phyloP scores from a whole-genome alignment of 1,140 invertebrate genomes.

The Panagrolaimus sp. region DNA sequence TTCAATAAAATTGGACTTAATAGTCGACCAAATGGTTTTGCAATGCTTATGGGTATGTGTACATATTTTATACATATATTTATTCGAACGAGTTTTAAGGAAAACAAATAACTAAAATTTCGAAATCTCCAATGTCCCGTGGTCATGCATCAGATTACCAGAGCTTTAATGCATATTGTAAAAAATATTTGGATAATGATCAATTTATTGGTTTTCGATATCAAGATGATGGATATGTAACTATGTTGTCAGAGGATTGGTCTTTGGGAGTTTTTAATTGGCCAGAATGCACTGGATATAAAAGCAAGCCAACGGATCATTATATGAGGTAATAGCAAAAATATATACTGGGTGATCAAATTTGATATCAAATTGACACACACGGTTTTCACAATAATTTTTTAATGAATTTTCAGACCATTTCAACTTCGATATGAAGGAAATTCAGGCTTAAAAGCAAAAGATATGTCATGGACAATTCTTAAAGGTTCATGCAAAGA shows the following conservation, averaged over 20 bases:
- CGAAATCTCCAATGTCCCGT: constrained; percentile 5
- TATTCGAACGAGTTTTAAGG: constrained; percentile 3
- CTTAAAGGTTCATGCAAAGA: constrained; percentile 14
- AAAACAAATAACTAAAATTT: constrained; percentile 8
- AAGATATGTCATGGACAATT: neutral
- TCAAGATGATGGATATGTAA: constrained; percentile 16
- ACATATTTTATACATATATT: neutral
- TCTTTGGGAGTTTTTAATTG: constrained; percentile 28
- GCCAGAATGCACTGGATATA: constrained; percentile 26
- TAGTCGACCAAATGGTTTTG: constrained; percentile 31
- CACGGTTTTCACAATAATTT: no score
- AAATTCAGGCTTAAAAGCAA: neutral
- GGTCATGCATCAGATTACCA: neutral
- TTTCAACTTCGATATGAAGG: constrained; percentile 20
- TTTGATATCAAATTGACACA: neutral
- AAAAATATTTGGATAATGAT: constrained; percentile 21
- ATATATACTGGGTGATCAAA: neutral
- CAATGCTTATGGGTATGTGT: constrained; percentile 24
- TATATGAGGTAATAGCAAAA: constrained; percentile 28
- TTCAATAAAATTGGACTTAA: constrained; percentile 22
- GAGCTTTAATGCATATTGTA: constrained; percentile 15
- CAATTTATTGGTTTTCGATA: constrained; percentile 27
- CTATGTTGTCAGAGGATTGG: constrained; percentile 29
- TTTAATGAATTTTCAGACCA: constrained; percentile 15
- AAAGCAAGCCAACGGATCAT: constrained; percentile 21